phyloP scores from a whole-genome alignment of 2,888 invertebrate species.

The Diploptera punctata region DNA sequence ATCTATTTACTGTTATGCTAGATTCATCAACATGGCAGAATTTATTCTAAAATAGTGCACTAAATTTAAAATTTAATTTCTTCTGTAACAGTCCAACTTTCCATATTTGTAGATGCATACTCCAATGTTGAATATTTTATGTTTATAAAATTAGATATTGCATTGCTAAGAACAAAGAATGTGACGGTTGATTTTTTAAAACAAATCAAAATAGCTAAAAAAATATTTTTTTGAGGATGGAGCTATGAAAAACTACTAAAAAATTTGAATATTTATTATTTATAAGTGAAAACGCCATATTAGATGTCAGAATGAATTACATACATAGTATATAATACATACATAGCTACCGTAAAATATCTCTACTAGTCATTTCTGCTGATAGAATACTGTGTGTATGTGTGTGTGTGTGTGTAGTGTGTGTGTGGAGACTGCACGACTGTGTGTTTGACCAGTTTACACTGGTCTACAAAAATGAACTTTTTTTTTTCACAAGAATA shows the following conservation, averaged over 20 bases:
- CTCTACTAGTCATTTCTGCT: too few species aligned
- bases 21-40: background rate
- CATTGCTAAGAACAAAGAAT: background rate
- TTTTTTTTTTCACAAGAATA: too few species aligned
- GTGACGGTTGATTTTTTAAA: background rate
- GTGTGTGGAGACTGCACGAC: too few species aligned
- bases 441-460: too few species aligned
- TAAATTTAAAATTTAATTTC: background rate
- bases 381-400: too few species aligned
- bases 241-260: background rate
- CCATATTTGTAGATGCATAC: background rate
- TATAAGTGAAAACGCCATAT: background rate
- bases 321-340: background rate
- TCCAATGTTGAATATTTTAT: background rate
- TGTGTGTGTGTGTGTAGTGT: too few species aligned
- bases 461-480: too few species aligned
- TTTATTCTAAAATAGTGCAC: constrained; percentile 2
- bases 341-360: too few species aligned
- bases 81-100: background rate
- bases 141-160: background rate
- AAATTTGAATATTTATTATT: background rate
- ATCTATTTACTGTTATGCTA: background rate
- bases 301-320: background rate
- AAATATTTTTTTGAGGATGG: background rate
- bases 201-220: background rate